Evolutionary conservation across 2,797 vertebrate species (phyloP).

Genomic region (Phoxinus dragarum): DNA sequence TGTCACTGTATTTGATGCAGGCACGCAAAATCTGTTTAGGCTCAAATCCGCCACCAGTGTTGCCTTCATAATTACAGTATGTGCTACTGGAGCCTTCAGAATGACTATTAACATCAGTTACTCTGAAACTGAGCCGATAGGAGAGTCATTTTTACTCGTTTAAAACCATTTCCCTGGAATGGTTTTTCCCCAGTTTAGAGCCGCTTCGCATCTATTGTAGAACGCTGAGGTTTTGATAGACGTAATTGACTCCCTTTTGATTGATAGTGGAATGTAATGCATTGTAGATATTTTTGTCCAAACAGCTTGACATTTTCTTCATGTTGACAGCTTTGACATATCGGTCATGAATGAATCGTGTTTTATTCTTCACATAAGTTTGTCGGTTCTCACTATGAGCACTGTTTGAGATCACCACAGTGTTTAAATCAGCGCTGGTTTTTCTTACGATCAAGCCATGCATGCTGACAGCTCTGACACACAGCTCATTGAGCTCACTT

Average conservation of each 20-base stretch:
- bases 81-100: not conserved
- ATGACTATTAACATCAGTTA: constrained; percentile 14
- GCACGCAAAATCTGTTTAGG: not conserved
- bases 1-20: not conserved
- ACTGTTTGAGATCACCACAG: not conserved
- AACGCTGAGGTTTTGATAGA: not conserved
- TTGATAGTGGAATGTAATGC: not conserved
- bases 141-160: not conserved
- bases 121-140: constrained; percentile 1
- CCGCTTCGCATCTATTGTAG: not conserved
- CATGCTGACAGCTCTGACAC: not conserved
- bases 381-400: not conserved
- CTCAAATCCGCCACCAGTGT: not conserved
- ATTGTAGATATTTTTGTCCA: constrained; percentile 1
- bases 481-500: not conserved
- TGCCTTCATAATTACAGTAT: not conserved
- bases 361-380: not conserved
- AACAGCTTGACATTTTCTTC: constrained; percentile 21
- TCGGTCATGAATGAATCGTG: not conserved
- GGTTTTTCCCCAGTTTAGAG: not conserved
- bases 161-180: not conserved
- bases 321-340: not conserved
- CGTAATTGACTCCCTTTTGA: not conserved
- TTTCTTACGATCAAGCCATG: not conserved
- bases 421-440: not conserved